Evolutionary conservation across 2,113 vertebrate genomes (phyloP), one percentile per base, ranked within the genome.

Genomic region (Rostratula benghalensis): DNA sequence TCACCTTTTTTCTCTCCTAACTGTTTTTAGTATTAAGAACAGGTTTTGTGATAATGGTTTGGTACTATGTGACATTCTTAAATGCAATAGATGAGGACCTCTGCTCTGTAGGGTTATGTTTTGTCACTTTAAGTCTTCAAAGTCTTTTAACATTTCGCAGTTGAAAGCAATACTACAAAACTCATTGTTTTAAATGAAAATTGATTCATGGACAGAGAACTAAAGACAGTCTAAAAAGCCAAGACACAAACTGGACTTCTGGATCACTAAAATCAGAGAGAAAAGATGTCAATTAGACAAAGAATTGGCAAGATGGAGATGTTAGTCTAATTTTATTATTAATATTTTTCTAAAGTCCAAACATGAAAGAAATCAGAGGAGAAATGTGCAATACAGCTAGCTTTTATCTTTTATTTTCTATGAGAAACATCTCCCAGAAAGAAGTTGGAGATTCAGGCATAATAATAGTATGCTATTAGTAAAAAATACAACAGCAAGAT

Each of bases 361-460:
- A 96, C 56, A 93, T 85, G 56, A 97, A 97, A 96, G 87, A 82
- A 78, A 95, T 87, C 81, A 87, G 76, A 83, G 60, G 89, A 95
- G 59, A 91, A 86, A 89, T 71, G 79, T 89, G 64, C 39, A 92
- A 86, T 46, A 68, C 39, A 71, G 51, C 10, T 93, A 94, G 70
- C 88, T 95, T 96, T 94, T 84, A 90, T 92, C 88, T 96, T 95
- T 91, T 84, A 83, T 76, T 94, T 94, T 25, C 54, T 79, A n/a
- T 82, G 53, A 96, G 92, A 93, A 95, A 83, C 74, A 85, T 17
- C 19, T 25, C 31, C 54, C 59, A 88, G 61, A 91, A 95, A 94
- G 48, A 96, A 78, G 54, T 61, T 86, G 31, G 91, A 95, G 57
- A 91, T 86, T 89, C 70, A 76, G 60, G 43, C 33, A 89, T 20